Percentiles rank a stretch among this genome's conserved stretches.
Evolutionary conservation across 2,888 invertebrate genomes (phyloP).

Genomic region (Amblyjoppa fuscipennis): DNA sequence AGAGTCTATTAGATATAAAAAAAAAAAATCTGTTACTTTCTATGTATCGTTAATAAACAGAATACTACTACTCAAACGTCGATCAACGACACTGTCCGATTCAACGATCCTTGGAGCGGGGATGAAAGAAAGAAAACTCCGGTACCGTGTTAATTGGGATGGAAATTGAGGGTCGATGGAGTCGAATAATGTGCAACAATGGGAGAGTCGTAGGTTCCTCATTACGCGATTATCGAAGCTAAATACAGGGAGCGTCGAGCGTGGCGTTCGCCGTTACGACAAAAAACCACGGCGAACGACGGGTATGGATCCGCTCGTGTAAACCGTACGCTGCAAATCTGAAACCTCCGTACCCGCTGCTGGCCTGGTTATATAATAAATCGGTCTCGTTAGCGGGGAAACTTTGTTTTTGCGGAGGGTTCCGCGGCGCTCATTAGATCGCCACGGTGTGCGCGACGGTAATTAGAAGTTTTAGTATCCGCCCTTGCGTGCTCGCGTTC

Average conservation of each 20-base stretch:
- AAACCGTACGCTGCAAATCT: slow-evolving; percentile 21
- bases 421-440: slow-evolving; percentile 80
- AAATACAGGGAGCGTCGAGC: neutral
- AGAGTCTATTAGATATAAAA: no score
- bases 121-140: neutral
- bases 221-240: neutral
- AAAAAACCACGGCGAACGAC: neutral
- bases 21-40: no score
- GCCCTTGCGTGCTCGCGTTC: slow-evolving; percentile 70
- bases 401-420: slow-evolving; percentile 80
- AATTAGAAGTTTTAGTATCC: slow-evolving; percentile 82
- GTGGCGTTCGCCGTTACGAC: neutral
- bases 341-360: slow-evolving; percentile 9
- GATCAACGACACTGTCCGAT: neutral
- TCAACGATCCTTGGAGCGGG: neutral
- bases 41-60: no score
- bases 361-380: slow-evolving; percentile 79
- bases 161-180: neutral
- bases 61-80: neutral
- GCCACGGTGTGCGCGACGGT: slow-evolving; percentile 80
- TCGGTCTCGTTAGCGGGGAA: slow-evolving; percentile 82
- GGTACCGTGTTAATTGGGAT: neutral
- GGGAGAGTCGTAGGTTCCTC: neutral
- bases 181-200: neutral
- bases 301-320: neutral